Evolutionary conservation across 1,140 invertebrate genomes (phyloP), one percentile per base, ranked within the genome.

Genomic region (Calephelis virginiensis): DNA sequence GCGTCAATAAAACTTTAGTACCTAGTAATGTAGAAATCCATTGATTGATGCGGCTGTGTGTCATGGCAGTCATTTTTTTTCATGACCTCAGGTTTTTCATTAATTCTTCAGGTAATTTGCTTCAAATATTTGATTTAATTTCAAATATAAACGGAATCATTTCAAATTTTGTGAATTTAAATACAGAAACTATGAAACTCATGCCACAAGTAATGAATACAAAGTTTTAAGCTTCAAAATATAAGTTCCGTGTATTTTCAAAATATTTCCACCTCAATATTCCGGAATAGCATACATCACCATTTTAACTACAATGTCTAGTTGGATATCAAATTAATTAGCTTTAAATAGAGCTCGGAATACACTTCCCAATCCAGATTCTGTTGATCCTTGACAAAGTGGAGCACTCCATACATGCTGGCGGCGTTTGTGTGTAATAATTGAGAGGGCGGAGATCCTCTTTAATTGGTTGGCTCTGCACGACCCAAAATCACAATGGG

Each of bases 401-500:
- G 53, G 53, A 37, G 28, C 37, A 56, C 28, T 56, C 53, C 53
- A 37, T 56, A 56, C 37, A 56, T 56, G 11, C 53, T 37, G 28
- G 37, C 17, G 53, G 53, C 6, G 28, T 56, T 10, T 38, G 14
- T 53, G 53, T 56, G 53, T 56, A 56, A 56, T 56, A 56, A 56
- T 56, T 56, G 53, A 56, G 53, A 56, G 53, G 53, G 53, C 53
- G 14, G 28, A 56, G 53, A 8, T 28, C 53, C 12, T 11, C 53
- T 56, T 56, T 56, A 28, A 38, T 56, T 56, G 53, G 53, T 56
- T 56, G 12, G 53, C 53, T 56, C 9, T 56, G 14, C 50, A 56
- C 17, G 50, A 56, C 50, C 50, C 50, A 56, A 56, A 56, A 56
- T 56, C 50, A 56, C 50, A 56, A 56, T 56, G 50, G 50, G 50